Conservation (phyloP, 2,113 vertebrate species). For the Tragulus kanchil region DNA sequence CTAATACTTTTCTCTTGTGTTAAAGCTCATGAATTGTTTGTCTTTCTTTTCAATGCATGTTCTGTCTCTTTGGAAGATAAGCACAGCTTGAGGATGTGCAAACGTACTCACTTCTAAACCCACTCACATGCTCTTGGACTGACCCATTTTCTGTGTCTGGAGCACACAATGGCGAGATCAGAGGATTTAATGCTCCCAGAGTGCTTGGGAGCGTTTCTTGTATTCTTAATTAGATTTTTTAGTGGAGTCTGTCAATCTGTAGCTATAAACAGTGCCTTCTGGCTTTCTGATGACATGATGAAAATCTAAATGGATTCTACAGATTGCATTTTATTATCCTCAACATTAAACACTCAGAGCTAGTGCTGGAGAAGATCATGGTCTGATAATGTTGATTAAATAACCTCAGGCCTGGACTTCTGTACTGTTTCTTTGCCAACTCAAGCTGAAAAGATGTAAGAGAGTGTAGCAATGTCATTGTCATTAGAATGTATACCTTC, state of each 20-base stretch:
- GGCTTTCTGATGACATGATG: slow-evolving; percentile 79
- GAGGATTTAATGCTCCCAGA: slow-evolving; percentile 50
- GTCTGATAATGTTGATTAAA: slow-evolving; percentile 71
- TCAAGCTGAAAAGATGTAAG: background rate
- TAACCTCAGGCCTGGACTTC: slow-evolving; percentile 63
- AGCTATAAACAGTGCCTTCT: slow-evolving; percentile 80
- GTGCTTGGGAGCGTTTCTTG: slow-evolving; percentile 53
- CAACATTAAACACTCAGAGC: slow-evolving; percentile 61
- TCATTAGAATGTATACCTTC: background rate
- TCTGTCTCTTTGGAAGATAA: background rate
- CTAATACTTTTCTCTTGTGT: background rate
- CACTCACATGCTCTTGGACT: background rate
- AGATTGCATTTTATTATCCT: slow-evolving; percentile 80
- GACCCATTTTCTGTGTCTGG: slow-evolving; percentile 61
- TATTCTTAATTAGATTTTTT: slow-evolving; percentile 74
- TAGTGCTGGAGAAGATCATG: slow-evolving; percentile 41
- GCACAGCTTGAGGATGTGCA: slow-evolving; percentile 26
- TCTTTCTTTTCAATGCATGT: slow-evolving; percentile 2
- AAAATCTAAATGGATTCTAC: slow-evolving; percentile 82
- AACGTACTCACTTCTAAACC: background rate
- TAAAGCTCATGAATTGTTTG: background rate
- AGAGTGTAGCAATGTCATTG: background rate
- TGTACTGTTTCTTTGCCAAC: slow-evolving; percentile 65
- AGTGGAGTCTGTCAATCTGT: slow-evolving; percentile 72
- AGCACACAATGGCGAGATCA: background rate